A percentile compares a stretch with the other conserved stretches of the same genome.
Conservation (phyloP, 2,797 vertebrate species). For the Labeo calbasu region DNA sequence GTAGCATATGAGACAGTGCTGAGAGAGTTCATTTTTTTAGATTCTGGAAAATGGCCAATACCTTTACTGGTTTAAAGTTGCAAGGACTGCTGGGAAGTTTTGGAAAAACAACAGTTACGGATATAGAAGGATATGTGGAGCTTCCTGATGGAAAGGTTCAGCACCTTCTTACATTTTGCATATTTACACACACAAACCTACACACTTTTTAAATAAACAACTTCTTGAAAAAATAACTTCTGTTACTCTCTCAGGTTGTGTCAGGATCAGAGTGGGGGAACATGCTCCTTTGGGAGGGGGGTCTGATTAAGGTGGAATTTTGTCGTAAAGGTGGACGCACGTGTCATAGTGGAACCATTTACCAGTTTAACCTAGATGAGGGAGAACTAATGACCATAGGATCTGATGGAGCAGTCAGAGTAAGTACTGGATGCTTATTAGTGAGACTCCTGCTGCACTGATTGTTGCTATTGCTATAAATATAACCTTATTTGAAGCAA, state of each 20-base stretch:
- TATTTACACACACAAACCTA: background rate
- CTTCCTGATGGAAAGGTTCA: slow-evolving; percentile 92
- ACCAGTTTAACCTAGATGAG: slow-evolving; percentile 87
- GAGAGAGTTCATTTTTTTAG: slow-evolving; percentile 65
- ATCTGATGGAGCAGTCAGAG: slow-evolving; percentile 87
- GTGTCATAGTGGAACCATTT: slow-evolving; percentile 86
- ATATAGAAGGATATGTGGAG: slow-evolving; percentile 87
- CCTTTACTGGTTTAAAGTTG: slow-evolving; percentile 91
- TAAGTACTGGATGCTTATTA: slow-evolving; percentile 67
- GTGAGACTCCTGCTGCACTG: background rate
- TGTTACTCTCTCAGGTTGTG: slow-evolving; percentile 81
- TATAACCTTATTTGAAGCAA: background rate
- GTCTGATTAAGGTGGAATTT: slow-evolving; percentile 89
- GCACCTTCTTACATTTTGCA: background rate
- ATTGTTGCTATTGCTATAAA: background rate
- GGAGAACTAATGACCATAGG: slow-evolving; percentile 89
- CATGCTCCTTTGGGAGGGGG: slow-evolving; percentile 92
- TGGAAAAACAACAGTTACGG: slow-evolving; percentile 85
- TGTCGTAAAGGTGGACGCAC: slow-evolving; percentile 73
- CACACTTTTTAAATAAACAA: background rate
- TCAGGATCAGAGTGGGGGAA: slow-evolving; percentile 95
- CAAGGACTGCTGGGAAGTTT: slow-evolving; percentile 89
- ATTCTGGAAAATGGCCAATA: slow-evolving; percentile 92
- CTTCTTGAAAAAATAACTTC: background rate
- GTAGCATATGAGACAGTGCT: background rate